Conservation (phyloP, 2,888 invertebrate genomes). For the Galerucella calmariensis region DNA sequence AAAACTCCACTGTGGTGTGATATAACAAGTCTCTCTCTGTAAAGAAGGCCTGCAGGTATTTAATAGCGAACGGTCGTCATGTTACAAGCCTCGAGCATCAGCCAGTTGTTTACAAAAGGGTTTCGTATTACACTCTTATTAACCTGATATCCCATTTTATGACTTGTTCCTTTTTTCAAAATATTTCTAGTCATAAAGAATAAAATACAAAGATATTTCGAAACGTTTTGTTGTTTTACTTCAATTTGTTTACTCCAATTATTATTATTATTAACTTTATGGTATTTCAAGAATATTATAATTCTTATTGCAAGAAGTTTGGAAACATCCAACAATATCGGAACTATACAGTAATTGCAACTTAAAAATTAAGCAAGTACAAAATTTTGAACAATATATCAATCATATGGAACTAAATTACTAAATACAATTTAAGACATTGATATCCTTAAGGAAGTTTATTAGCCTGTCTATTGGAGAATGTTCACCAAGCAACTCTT, state of each 20-base stretch:
- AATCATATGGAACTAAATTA: no score
- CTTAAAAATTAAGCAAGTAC: no score
- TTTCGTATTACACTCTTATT: conserved; percentile 56
- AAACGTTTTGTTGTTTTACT: neutral
- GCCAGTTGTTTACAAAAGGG: conserved; percentile 57
- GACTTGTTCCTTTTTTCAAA: conserved; percentile 12
- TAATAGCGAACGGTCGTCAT: conserved; percentile 42
- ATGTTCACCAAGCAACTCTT: no score
- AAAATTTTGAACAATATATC: no score
- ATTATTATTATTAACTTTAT: no score
- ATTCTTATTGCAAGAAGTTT: no score
- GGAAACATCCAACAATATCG: no score
- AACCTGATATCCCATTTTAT: conserved; percentile 53
- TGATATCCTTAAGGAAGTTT: no score
- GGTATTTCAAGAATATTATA: no score
- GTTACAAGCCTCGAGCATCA: conserved; percentile 54
- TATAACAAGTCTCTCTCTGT: conserved; percentile 7
- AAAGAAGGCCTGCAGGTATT: conserved; percentile 23
- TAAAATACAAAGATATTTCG: neutral
- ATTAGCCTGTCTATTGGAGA: no score
- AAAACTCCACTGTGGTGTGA: conserved; percentile 5
- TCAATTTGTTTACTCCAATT: neutral
- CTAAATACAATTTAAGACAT: no score
- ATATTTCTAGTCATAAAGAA: neutral
- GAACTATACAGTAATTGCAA: no score